phyloP scores from a whole-genome alignment of 1,140 invertebrate species.

The Saccostrea glomerata region DNA sequence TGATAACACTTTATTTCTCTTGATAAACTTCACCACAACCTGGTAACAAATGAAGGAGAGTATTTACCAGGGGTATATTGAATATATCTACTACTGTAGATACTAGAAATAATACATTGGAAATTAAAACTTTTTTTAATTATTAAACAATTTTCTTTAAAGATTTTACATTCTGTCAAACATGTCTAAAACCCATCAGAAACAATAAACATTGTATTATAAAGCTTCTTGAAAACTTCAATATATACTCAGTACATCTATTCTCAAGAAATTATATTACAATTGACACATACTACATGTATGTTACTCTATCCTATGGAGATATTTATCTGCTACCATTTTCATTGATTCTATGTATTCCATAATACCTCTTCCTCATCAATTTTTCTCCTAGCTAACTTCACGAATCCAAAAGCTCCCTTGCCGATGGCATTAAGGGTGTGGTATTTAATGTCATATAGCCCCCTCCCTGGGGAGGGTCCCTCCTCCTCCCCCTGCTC shows the following conservation, averaged over 20 bases:
- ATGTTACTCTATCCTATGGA: background rate
- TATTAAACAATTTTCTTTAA: no score
- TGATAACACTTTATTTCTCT: slow-evolving; percentile 85
- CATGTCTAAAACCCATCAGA: background rate
- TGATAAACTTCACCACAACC: slow-evolving; percentile 87
- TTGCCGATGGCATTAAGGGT: slow-evolving; percentile 87
- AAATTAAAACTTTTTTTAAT: no score
- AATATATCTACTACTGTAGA: no score
- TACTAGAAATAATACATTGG: no score
- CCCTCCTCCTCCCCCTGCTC: slow-evolving; percentile 79
- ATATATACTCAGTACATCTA: no score
- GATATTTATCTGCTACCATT: background rate
- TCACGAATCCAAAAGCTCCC: slow-evolving; percentile 88
- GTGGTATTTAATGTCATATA: slow-evolving; percentile 85
- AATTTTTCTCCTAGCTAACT: slow-evolving; percentile 83
- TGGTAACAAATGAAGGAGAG: slow-evolving; percentile 58
- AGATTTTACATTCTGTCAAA: no score
- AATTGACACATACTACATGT: background rate
- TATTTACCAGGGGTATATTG: no score
- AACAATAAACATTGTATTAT: no score
- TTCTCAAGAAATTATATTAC: no score
- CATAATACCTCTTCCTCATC: slow-evolving; percentile 82
- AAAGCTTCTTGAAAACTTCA: no score
- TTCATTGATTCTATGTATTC: background rate
- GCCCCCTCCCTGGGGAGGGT: slow-evolving; percentile 81